Evolutionary conservation across 64 coral and sea anemone species (phyloP), one percentile per base, ranked within the genome.

Genomic region (Porites australiensis): DNA sequence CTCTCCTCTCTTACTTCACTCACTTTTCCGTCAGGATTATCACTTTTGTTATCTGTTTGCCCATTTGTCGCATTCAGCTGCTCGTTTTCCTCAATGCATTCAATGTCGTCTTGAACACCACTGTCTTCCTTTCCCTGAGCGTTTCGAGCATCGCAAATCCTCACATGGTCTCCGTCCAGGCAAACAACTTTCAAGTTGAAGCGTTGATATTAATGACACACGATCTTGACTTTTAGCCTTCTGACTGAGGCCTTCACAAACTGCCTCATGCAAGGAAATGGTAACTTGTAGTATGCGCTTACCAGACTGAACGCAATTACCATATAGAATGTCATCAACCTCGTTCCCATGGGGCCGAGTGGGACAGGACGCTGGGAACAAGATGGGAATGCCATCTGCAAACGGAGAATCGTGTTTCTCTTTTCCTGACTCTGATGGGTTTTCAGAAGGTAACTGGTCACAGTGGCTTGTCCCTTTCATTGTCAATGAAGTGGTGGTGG

Each of bases 241-340:
- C 58, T 43, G 74, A 15, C 88, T 90, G 44, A 27, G 62, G 21
- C 75, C 89, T 83, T 91, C 66, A 51, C 89, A 91, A 66, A 91
- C 89, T 74, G 78, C 50, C 57, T 91, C 89, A 83, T 91, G 89
- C 5, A 91, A 61, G 16, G 53, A 70, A 12, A 82, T 13, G 3
- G 89, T 91, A 4, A 62, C 64, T 19, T 37, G 22, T 13, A 77
- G 89, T 12, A 91, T 64, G 65, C 55, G 20, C 72, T 83, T 79
- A 44, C 21, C 89, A 83, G 78, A 91, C n/a, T 91, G 16, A 62
- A 54, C 58, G 63, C 89, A 91, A 50, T 62, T 72, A 62, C 18
- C 72, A 15, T 44, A 73, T 23, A 20, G 2, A n/a, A 5, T 70
- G 53, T 74, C 49, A 54, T 54, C 78, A 22, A 27, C 27, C 27